Base-by-base conservation (phyloP, 2,797 vertebrate genomes). In the Gymnocypris eckloni region DNA sequence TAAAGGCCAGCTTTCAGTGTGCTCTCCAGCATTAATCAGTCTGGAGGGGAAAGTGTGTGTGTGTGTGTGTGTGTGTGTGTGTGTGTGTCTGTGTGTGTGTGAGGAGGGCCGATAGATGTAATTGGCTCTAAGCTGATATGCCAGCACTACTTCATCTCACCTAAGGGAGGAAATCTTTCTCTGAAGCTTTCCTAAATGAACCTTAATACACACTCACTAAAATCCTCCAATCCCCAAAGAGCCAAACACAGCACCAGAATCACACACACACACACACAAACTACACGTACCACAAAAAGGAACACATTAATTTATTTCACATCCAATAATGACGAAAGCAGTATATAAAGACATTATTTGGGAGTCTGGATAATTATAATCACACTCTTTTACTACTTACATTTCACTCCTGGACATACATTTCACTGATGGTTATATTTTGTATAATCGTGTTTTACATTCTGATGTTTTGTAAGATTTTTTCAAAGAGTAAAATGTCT, bases 1-100 rank as follows among this genome's bases (percentile, higher is more conserved):
- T 28, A 28, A 28, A 28, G 75, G 84, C 81, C 76, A 43, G 22
- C 33, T 70, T 54, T 41, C 25, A 43, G 52, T 25, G 79, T 79
- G 66, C 50, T 69, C 39, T 45, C 48, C 52, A 61, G 39, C 85
- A 82, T 85, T 87, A 90, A 89, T 87, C 83, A 86, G 81, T 64
- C 71, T 87, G 72, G 48, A 28, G 18, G 25, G 48, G 56, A 20
- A 33, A 22, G 4, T 15, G 22, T 79, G 59, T 73, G n/a, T 66
- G 28, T 28, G 28, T 28, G 28, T 28, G 28, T 28, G 28, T 28
- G 28, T 28, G 28, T 28, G 67, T 41, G 64, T 72, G 78, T 80
- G 78, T 33, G 59, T 79, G 54, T 61, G 76, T 78, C 22, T 43
- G 39, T 12, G 28, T 16, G 8, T 37, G 52, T 8, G 22, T 20